These are phyloP conservation scores for Mustela nigripes DNA, from an alignment of 2,113 vertebrate genomes.

Conservation along the genomic window DNA sequence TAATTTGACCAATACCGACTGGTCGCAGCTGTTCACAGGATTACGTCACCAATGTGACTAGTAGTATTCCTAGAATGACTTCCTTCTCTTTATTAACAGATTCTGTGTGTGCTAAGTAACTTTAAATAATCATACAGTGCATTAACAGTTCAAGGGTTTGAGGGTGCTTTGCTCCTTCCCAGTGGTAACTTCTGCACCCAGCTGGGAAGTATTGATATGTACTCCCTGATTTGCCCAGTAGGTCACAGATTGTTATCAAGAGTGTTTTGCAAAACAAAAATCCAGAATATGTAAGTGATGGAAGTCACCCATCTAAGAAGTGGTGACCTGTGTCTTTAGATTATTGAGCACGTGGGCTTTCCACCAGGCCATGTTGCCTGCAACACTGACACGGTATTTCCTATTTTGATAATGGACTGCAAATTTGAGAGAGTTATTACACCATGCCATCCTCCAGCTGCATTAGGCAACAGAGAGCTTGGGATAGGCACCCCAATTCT, in stretches of 20 bases:
- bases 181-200: too few relatives aligned
- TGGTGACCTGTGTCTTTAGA: neutral
- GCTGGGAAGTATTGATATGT: neutral
- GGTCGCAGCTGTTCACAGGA: neutral
- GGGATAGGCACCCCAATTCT: neutral
- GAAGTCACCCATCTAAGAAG: neutral
- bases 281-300: neutral
- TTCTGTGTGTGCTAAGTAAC: neutral
- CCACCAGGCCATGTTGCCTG: neutral
- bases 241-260: neutral
- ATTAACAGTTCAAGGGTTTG: neutral
- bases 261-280: neutral
- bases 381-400: neutral
- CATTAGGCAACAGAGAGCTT: neutral
- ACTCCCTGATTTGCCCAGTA: neutral
- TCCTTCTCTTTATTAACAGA: neutral
- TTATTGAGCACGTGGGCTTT: neutral
- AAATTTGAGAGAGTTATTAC: conserved; percentile 46
- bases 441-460: neutral
- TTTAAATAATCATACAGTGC: neutral
- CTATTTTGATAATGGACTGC: conserved; percentile 43
- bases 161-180: neutral
- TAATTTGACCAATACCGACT: neutral
- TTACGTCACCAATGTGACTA: neutral
- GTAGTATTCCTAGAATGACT: neutral